phyloP scores from a whole-genome alignment of 2,113 vertebrate species.

The Pelobates fuscus region DNA sequence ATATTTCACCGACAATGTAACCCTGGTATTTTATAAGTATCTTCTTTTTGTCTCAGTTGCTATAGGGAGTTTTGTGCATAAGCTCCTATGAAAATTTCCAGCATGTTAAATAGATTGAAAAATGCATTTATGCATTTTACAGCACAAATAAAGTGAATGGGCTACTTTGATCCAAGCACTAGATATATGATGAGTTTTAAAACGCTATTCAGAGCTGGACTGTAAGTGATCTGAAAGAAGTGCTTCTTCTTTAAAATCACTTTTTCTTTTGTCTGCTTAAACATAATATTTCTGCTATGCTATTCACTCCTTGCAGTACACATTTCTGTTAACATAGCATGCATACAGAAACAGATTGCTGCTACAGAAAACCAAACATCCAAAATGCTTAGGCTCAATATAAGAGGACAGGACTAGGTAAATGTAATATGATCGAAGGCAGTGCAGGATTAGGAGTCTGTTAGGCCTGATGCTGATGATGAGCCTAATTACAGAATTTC shows the following conservation, averaged over 20 bases:
- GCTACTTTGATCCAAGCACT: constrained; percentile 8
- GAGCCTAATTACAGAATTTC: too few species aligned
- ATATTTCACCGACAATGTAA: constrained; percentile 56
- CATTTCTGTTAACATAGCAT: constrained; percentile 33
- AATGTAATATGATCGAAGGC: too few species aligned
- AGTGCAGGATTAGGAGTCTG: too few species aligned
- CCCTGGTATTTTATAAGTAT: constrained; percentile 55
- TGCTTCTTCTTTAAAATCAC: constrained; percentile 47
- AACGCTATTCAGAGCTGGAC: constrained; percentile 11
- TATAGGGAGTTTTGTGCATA: constrained; percentile 46
- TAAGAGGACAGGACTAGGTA: too few species aligned
- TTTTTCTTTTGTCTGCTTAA: constrained; percentile 46
- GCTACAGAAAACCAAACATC: not conserved
- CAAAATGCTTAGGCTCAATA: not conserved
- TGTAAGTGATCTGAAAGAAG: constrained; percentile 43
- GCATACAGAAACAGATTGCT: not conserved
- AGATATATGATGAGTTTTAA: constrained; percentile 42
- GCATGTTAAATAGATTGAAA: constrained; percentile 48
- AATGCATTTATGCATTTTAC: constrained; percentile 42
- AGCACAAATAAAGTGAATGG: constrained; percentile 34
- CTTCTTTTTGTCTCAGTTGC: constrained; percentile 34
- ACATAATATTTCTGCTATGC: constrained; percentile 42
- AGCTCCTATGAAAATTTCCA: constrained; percentile 50
- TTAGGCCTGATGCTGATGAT: too few species aligned
- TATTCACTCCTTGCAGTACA: constrained; percentile 22